phyloP scores from a whole-genome alignment of 2,888 invertebrate species.

The Synergus umbraculus region DNA sequence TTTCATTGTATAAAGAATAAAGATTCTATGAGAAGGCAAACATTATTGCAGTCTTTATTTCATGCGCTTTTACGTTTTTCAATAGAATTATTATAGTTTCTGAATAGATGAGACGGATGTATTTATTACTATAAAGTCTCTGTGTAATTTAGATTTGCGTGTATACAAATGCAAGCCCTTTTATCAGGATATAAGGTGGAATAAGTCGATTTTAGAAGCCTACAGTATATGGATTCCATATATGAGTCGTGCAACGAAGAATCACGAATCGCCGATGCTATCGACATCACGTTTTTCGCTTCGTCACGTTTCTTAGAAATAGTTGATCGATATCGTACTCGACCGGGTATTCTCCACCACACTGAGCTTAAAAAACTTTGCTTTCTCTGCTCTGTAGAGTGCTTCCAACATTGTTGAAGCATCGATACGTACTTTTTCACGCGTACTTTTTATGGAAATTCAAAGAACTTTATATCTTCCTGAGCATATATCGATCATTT shows the following conservation, averaged over 20 bases:
- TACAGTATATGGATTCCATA: slow-evolving; percentile 32
- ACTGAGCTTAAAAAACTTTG: slow-evolving; percentile 39
- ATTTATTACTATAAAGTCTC: background rate
- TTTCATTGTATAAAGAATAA: background rate
- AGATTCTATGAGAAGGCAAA: background rate
- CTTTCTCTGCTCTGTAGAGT: slow-evolving; percentile 22
- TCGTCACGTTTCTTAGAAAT: slow-evolving; percentile 42
- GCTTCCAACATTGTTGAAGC: slow-evolving; percentile 24
- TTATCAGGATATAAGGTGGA: slow-evolving; percentile 38
- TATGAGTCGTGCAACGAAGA: slow-evolving; percentile 39
- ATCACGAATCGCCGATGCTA: slow-evolving; percentile 39
- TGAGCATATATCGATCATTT: background rate
- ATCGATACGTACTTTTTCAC: slow-evolving; percentile 14
- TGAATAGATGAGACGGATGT: background rate
- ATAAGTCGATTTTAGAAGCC: slow-evolving; percentile 23
- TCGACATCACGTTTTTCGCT: slow-evolving; percentile 41
- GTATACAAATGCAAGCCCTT: slow-evolving; percentile 4
- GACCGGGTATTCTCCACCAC: slow-evolving; percentile 31
- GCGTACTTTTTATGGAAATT: background rate
- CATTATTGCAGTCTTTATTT: background rate
- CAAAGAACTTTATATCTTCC: slow-evolving; percentile 5
- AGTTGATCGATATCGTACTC: slow-evolving; percentile 39
- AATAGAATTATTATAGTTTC: background rate
- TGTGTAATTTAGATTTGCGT: background rate
- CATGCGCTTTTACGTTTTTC: background rate